These are phyloP conservation scores for Drosophila hydei DNA, from an alignment of 1,140 invertebrate genomes.

Conservation along the genomic window DNA sequence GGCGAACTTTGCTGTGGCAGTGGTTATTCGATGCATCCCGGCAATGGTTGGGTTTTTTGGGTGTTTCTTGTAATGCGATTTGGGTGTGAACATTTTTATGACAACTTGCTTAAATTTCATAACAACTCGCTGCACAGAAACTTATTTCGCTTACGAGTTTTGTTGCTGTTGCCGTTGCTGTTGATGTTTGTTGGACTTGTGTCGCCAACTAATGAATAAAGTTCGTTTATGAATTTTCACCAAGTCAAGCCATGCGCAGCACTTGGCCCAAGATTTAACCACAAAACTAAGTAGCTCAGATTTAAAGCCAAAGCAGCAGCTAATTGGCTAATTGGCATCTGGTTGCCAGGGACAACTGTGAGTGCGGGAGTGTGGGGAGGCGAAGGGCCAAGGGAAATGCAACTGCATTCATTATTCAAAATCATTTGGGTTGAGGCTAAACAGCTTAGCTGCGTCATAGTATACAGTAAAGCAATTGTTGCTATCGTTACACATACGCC, in stretches of 20 bases:
- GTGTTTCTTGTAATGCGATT: conserved; percentile 52
- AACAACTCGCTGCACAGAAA: conserved; percentile 62
- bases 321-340: conserved; percentile 44
- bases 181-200: conserved; percentile 22
- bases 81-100: conserved; percentile 76
- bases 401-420: conserved; percentile 8
- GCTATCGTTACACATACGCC: conserved; percentile 36
- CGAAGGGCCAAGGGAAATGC: not conserved
- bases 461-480: no score
- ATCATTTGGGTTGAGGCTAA: conserved; percentile 3
- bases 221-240: conserved; percentile 61
- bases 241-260: not conserved
- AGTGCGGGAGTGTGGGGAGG: not conserved
- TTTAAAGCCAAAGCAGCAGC: conserved; percentile 19
- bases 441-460: no score
- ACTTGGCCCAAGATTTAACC: conserved; percentile 13
- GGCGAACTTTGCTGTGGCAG: conserved; percentile 51
- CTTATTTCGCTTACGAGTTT: conserved; percentile 68
- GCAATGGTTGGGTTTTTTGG: conserved; percentile 9
- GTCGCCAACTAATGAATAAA: conserved; percentile 73
- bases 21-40: conserved; percentile 47
- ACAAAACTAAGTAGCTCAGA: conserved; percentile 5
- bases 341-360: conserved; percentile 19
- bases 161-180: conserved; percentile 15
- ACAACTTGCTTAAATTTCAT: conserved; percentile 80